phyloP scores from a whole-genome alignment of 2,113 vertebrate genomes.

The Clarias gariepinus region DNA sequence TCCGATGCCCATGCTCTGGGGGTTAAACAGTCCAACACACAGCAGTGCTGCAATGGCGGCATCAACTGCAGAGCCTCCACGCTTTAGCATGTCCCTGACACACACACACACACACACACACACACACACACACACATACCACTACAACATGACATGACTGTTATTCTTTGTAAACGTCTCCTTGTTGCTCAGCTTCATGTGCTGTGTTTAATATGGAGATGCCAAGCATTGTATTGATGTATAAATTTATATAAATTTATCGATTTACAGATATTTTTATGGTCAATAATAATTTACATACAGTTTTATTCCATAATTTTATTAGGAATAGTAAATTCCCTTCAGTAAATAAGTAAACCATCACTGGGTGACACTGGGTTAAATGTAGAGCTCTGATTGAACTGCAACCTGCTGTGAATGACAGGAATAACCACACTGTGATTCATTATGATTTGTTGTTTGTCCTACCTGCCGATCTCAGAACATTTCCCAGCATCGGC shows the following conservation, averaged over 20 bases:
- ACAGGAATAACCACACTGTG: not conserved
- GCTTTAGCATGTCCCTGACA: conserved; percentile 83
- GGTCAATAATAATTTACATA: too few species aligned
- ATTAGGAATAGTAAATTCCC: too few species aligned
- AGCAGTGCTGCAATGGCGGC: conserved; percentile 88
- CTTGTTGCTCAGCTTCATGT: too few species aligned
- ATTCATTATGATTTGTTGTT: not conserved
- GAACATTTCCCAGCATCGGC: conserved; percentile 87
- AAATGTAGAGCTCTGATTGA: not conserved
- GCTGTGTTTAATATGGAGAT: too few species aligned
- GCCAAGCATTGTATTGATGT: too few species aligned
- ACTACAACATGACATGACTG: not conserved
- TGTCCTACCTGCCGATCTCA: conserved; percentile 81
- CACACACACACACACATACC: conserved; percentile 17
- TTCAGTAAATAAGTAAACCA: too few species aligned
- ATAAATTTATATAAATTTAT: too few species aligned
- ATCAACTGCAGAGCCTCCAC: conserved; percentile 87
- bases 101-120: too few species aligned
- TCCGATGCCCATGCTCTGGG: conserved; percentile 95
- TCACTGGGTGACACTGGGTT: not conserved
- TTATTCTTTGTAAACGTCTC: not conserved
- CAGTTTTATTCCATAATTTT: too few species aligned
- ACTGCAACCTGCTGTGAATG: not conserved
- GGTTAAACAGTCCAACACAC: conserved; percentile 86
- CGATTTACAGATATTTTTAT: too few species aligned